Evolutionary conservation across 2,113 vertebrate genomes (phyloP), one percentile per base, ranked within the genome.

Genomic region (Notothenia rossii): DNA sequence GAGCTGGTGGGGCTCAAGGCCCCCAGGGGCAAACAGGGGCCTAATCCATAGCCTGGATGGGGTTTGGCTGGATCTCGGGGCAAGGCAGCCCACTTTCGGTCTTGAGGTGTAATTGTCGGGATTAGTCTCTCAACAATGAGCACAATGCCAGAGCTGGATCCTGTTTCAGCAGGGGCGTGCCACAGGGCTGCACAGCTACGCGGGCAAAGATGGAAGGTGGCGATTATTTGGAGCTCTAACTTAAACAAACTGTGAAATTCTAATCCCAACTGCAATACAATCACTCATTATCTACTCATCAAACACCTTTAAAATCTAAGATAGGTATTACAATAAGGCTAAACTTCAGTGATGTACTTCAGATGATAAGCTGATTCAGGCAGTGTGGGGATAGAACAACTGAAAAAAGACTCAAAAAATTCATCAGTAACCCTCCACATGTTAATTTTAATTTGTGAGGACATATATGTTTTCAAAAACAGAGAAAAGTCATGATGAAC

Each of bases 51-150:
- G 46, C 63, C 75, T 70, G 86, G 73, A 80, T 62, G 2, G 58
- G 79, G 69, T 63, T 86, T 50, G 81, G 75, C 48, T 90, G 74
- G 79, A 87, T 75, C 63, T 40, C 75, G 70, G 86, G 91, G 90
- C 59, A 75, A 67, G 67, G 83, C 89, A 83, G 76, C 83, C 36
- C 85, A 91, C 89, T 90, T 89, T 92, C 82, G 82, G 87, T 88
- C 88, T 86, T 51, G 62, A 86, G 82, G 88, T 93, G 88, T 91
- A 94, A 94, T 93, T 93, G 91, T 93, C 49, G 66, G 89, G 91
- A 94, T 92, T 93, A 93, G 86, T 69, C 88, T 80, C 79, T 92
- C 85, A 86, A 94, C 93, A 94, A 94, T 90, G 86, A 91, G 83
- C 75, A 92, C 89, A 93, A 94, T 84, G 86, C 82, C 89, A 88